Evolutionary conservation across 2,888 invertebrate genomes (phyloP), one percentile per base, ranked within the genome.

Genomic region (Sepiola atlantica): DNA sequence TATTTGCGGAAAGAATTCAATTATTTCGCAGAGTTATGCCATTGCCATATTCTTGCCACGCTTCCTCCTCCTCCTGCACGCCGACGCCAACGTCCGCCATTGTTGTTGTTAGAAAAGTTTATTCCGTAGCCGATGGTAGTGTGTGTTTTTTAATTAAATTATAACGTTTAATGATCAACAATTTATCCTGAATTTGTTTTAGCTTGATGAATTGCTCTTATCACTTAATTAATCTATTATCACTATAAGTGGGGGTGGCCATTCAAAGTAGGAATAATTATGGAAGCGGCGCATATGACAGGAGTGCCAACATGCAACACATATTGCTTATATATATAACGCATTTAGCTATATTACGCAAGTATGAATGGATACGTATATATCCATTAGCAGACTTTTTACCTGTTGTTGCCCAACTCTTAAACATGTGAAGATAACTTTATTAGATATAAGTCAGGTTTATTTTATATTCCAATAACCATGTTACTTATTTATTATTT

Each of bases 121-220:
- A 77, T 77, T 77, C 32, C 77, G 77, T 77, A 77, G 77, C 77
- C 77, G 77, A n/a, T n/a, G 77, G 77, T 77, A n/a, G 77, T 77
- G 77, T 77, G 77, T 77, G n/a, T 77, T 77, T 77, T 77, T 77
- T 77, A 77, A 77, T 77, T 77, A 77, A 77, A 77, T 77, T 77
- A 77, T 77, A 77, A 77, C 77, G 77, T 77, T 45, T 77, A 32
- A 32, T 77, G 77, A 32, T 77, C 77, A 77, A 77, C 77, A 77
- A 77, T 77, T 77, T 77, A 77, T 77, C n/a, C n/a, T 77, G 77
- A 77, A 77, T 77, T 77, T 77, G 32, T 32, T 77, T 16, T 1
- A n/a, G n/a, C 77, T 77, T n/a, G 77, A 77, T 77, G n/a, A 77
- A 77, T 77, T 77, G n/a, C 77, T 77, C 77, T 77, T 77, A 77